Evolutionary conservation across 2,888 invertebrate species (phyloP), one percentile per base, ranked within the genome.

Genomic region (Sphinx pinastri): DNA sequence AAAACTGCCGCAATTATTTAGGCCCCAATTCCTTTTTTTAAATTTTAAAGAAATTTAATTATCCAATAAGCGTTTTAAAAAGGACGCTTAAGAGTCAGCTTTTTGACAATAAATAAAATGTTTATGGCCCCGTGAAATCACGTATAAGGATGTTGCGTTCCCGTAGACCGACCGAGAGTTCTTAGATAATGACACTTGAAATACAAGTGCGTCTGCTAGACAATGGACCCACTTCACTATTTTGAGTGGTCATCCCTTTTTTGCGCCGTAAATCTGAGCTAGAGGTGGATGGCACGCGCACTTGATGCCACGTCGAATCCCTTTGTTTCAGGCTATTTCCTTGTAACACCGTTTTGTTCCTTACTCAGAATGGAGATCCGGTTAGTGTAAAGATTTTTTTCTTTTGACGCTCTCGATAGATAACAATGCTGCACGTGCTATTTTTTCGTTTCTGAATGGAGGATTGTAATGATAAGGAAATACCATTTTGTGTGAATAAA

Each of bases 291-390:
- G 90, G 92, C 92, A 92, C 93, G 92, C 89, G 92, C 83, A 89
- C 88, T 85, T 76, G 68, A 79, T 79, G 74, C 74, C 81, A 79
- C 83, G 86, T 85, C 83, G 45, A 63, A 63, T 63, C 63, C 19
- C 63, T 49, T 84, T 79, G 76, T 84, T 81, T 75, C 73, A 73
- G 78, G 75, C 19, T 75, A 77, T 76, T 81, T 83, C 83, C 82
- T 80, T 80, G 83, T 86, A 80, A 75, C 76, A 79, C 79, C 79
- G 83, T 85, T 85, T 89, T 91, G 88, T 88, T 86, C 85, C 86
- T 81, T 87, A 88, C 89, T 83, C 82, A 86, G 90, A 91, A 91
- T 86, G 86, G 88, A 84, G 88, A 88, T 90, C 90, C 90, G 88
- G 89, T 88, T 81, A 75, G 75, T 78, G 75, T 77, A 75, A 76